Base-by-base conservation (phyloP, 2,113 vertebrate species). In the Microcebus tavaratra region DNA sequence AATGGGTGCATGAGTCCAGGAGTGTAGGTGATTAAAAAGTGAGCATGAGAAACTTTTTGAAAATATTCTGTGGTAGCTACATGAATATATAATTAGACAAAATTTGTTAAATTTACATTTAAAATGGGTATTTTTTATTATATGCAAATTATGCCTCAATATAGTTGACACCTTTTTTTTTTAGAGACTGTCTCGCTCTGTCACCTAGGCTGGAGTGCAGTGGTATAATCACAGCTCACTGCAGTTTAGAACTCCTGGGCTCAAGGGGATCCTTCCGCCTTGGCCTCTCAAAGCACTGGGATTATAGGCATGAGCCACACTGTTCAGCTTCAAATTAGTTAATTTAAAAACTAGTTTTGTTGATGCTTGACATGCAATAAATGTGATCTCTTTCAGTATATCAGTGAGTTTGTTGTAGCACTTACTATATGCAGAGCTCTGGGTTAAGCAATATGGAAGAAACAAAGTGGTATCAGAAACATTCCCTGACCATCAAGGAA, bases 51-150 rank as follows among this genome's bases (percentile, higher is more conserved):
- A 53, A 94, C 79, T 67, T 87, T 86, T 81, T 50, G 34, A 57
- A 50, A 86, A 81, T 87, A 10, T 81, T 96, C 55, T 88, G 0
- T 84, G 57, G 23, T 18, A 39, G 68, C n/a, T 79, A 89, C 55
- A 23, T 84, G 45, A 91, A 23, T 89, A 11, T 78, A 20, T 83
- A 85, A 92, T 80, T 88, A 73, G 83, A 57, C 5, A 73, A 57
- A 96, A 89, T 63, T 83, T 53, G 55, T 83, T 17, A 76, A 89
- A 72, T 95, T 85, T 72, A 84, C 55, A 72, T 92, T 91, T 92
- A 50, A 75, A 75, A 75, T 75, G 34, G 2, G 15, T 81, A 1
- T 6, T 39, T 59, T 94, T 89, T 50, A 90, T 85, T 90, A 55
- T 48, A 65, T 90, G 39, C 57, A 94, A 87, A 67, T 86, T 67